Conservation (phyloP, 2,113 vertebrate genomes). For the Rhinopomastus cyanomelas region DNA sequence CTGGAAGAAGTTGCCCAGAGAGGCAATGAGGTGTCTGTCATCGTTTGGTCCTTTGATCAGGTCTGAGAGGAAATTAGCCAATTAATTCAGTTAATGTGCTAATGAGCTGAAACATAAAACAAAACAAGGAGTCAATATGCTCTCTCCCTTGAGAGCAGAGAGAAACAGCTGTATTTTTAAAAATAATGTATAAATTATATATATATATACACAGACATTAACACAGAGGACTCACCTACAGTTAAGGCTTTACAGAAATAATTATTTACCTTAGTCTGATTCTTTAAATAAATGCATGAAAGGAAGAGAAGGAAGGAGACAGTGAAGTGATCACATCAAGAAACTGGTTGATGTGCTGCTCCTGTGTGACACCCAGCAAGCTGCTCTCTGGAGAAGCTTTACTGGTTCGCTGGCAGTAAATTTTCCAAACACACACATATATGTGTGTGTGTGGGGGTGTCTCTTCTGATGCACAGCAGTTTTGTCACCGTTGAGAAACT, state of each 20-base stretch:
- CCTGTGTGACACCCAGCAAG: background rate
- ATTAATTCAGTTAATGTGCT: too few species aligned
- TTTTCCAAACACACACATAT: conserved; percentile 61
- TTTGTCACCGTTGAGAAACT: conserved; percentile 60
- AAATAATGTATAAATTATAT: background rate
- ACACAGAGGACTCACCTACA: background rate
- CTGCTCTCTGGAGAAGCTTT: conserved; percentile 49
- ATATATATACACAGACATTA: too few species aligned
- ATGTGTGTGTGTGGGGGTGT: conserved; percentile 51
- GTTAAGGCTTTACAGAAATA: background rate
- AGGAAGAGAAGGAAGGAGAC: background rate
- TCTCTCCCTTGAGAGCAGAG: background rate
- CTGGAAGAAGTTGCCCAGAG: too few species aligned
- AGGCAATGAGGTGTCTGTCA: too few species aligned
- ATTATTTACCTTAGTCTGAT: background rate
- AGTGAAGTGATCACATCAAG: conserved; percentile 49
- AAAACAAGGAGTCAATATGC: background rate
- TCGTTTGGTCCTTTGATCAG: too few species aligned
- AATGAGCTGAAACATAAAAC: too few species aligned
- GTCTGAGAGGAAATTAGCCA: too few species aligned
- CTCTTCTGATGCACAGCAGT: conserved; percentile 50
- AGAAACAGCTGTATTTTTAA: background rate
- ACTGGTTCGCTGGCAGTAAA: conserved; percentile 59
- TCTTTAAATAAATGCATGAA: conserved; percentile 12
- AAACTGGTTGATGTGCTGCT: conserved; percentile 54